Evolutionary conservation across 2,797 vertebrate species (phyloP), one percentile per base, ranked within the genome.

Genomic region (Hylomyscus alleni): DNA sequence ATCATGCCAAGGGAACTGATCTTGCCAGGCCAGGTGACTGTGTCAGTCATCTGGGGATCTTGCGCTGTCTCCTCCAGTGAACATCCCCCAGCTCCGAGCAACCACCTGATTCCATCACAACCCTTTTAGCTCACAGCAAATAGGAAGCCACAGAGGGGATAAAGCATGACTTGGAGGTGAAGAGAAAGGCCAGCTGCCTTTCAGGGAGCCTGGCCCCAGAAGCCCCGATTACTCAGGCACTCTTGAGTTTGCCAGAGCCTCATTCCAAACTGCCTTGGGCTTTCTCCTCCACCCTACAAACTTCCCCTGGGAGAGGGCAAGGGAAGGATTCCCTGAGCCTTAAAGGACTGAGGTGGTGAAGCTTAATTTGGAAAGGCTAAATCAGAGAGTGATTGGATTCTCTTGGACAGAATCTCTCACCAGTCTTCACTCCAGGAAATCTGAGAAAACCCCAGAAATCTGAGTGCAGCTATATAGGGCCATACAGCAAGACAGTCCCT

Each of bases 141-240:
- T 47, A 54, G 19, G 56, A 37, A 92, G 89, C 52, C 37, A 37
- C 9, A 29, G 60, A 93, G 7, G 69, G 34, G 31, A 80, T 11
- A 91, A 65, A 65, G 65, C 24, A 37, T 65, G 82, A 89, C 62
- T 60, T 58, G 56, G 75, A 85, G 44, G 58, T 67, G 6, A 69
- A 3, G 82, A 93, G 87, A 93, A 93, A 85, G 52, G 67, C 78
- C 76, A 72, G 58, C n/a, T 69, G 84, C 67, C 60, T 29, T 22
- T 22, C 37, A 65, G 67, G 91, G 50, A 82, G 85, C 67, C 44
- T 80, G 88, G 94, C n/a, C 65, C 60, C 40, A 40, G 24, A 90
- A 31, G 52, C 29, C 29, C 11, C 24, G 83, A 56, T 72, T 69
- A 82, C 44, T 78, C 60, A 88, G 15, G n/a, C 0, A 17, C 60